These are phyloP conservation scores for Crypturellus undulatus DNA, from an alignment of 2,113 vertebrate species.

Conservation along the genomic window DNA sequence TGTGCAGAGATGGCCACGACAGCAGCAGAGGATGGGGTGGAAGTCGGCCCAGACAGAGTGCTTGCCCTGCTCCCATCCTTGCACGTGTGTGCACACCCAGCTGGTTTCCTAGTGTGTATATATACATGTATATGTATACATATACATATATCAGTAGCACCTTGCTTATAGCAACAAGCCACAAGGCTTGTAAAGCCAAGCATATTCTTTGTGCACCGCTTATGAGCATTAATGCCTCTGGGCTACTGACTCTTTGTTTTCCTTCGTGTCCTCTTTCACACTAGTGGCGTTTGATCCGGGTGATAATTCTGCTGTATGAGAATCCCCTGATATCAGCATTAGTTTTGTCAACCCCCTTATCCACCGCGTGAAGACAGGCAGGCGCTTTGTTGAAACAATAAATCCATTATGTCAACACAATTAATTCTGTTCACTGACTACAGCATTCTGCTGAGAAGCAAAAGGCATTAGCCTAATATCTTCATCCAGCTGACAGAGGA, in stretches of 20 bases:
- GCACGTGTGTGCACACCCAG: not conserved
- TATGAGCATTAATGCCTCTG: not conserved
- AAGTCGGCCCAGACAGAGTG: not conserved
- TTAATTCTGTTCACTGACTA: slow-evolving; percentile 42
- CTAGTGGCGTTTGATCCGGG: not conserved
- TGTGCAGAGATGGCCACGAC: accelerated
- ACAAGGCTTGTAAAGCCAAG: accelerated
- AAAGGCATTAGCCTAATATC: slow-evolving; percentile 55
- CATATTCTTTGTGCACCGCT: not conserved
- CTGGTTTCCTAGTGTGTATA: not conserved
- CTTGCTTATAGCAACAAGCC: not conserved
- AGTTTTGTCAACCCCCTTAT: slow-evolving; percentile 20
- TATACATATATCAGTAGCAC: not conserved
- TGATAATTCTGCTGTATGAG: slow-evolving; percentile 7
- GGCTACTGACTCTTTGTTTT: not conserved
- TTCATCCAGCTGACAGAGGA: slow-evolving; percentile 39
- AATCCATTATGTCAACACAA: slow-evolving; percentile 66
- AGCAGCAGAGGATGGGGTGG: not conserved
- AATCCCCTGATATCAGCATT: slow-evolving; percentile 1
- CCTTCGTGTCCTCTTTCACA: not conserved
- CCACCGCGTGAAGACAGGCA: not conserved
- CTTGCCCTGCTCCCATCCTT: not conserved
- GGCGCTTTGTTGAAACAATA: slow-evolving; percentile 35
- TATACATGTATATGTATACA: too few species aligned
- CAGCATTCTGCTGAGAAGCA: slow-evolving; percentile 15